Evolutionary conservation across 2,797 vertebrate species (phyloP).

Genomic region (Arctocebus calabarensis): DNA sequence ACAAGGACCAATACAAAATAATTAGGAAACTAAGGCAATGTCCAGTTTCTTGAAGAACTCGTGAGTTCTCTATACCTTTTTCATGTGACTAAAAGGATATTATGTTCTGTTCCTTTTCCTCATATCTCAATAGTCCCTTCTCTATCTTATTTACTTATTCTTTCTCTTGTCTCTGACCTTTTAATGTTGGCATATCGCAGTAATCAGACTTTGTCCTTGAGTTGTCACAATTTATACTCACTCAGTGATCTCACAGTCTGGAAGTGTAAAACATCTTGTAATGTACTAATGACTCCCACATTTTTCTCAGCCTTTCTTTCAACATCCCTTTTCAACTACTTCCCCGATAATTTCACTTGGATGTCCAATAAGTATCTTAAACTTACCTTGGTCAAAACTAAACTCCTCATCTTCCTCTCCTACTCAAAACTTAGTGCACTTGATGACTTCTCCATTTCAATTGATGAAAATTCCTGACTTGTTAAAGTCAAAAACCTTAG

Average conservation of each 20-base stretch:
- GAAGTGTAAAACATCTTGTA: neutral
- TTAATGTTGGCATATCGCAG: neutral
- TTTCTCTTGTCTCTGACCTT: neutral
- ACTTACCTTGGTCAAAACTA: neutral
- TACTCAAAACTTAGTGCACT: neutral
- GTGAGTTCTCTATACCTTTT: neutral
- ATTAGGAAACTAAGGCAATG: neutral
- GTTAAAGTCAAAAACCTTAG: neutral
- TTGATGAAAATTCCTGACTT: neutral
- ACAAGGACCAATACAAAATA: neutral
- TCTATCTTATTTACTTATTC: neutral
- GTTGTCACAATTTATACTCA: neutral
- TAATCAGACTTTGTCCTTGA: neutral
- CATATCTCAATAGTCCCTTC: neutral
- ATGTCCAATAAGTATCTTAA: neutral
- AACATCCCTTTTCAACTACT: slow-evolving; percentile 5
- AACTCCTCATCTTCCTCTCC: neutral
- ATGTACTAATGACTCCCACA: neutral
- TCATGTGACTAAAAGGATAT: neutral
- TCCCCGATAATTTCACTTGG: neutral
- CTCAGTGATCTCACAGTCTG: neutral
- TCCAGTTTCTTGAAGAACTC: neutral
- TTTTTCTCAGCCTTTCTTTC: neutral
- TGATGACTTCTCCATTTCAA: neutral
- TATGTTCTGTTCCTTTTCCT: neutral